A percentile compares a stretch with the other conserved stretches of the same genome.
These are phyloP conservation scores for Sarcophaga bullata DNA, from an alignment of 1,140 invertebrate genomes.

Conservation along the genomic window DNA sequence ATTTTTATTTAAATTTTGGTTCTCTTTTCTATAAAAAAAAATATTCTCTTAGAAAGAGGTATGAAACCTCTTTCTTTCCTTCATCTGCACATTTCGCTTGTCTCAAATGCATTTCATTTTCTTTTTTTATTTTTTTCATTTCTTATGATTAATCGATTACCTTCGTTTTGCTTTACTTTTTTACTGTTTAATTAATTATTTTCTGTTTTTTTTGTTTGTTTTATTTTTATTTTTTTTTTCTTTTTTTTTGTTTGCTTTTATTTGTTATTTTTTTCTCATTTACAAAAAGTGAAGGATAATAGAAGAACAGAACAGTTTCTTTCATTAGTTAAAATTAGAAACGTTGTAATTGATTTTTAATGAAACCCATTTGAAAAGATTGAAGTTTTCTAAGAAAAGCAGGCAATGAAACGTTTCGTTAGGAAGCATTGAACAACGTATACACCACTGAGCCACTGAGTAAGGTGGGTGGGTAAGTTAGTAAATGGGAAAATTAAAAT, in stretches of 20 bases:
- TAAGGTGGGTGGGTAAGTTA: background rate
- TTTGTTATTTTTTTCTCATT: background rate
- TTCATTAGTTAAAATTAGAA: constrained; percentile 22
- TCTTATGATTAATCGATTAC: constrained; percentile 5
- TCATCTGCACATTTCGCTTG: no score
- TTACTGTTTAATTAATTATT: background rate
- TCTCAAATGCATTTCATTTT: background rate
- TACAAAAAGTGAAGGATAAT: background rate
- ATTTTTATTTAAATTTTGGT: no score
- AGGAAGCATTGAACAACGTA: no score
- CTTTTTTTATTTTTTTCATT: background rate
- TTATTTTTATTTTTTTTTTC: background rate
- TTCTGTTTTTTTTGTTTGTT: background rate
- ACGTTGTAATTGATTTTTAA: constrained; percentile 22
- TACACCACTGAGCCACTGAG: no score
- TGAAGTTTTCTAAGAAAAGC: background rate
- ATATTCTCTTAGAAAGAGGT: no score
- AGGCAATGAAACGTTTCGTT: background rate
- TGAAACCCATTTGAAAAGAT: background rate
- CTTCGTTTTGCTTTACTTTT: background rate
- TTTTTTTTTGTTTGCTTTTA: background rate
- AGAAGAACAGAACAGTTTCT: background rate
- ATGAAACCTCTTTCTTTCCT: no score
- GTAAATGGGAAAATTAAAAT: constrained; percentile 9
- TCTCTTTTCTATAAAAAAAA: no score